Evolutionary conservation across 2,113 vertebrate species (phyloP), one percentile per base, ranked within the genome.

Genomic region (Tauraco erythrolophus): DNA sequence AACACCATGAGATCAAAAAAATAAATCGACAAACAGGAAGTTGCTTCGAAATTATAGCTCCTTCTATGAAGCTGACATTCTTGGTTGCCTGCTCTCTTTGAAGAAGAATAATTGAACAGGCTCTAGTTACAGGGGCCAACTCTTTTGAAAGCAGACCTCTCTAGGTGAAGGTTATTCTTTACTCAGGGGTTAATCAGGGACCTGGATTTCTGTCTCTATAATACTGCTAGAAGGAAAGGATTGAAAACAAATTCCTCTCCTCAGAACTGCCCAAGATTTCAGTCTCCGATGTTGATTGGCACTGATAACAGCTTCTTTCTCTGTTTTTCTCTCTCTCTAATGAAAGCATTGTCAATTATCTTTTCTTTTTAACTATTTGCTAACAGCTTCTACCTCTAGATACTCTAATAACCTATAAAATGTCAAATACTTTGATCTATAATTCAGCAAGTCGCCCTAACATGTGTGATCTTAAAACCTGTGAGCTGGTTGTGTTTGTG

Each of bases 61-160:
- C 88, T 98, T 97, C 97, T 97, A 94, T 98, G 98, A 99, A 98
- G 98, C 98, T 99, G 98, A 98, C 98, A 99, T 99, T 99, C 98
- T 98, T 98, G 98, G 96, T 97, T 98, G 97, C 98, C 97, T 96
- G 92, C 88, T 97, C 93, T 89, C 98, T 99, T 98, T 98, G 99
- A 99, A 98, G 99, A 98, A 95, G 96, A 98, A 97, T 98, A 98
- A 98, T 98, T 98, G 98, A 98, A 97, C 96, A 97, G 96, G 98
- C 96, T 99, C 98, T 97, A 92, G 98, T 99, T 99, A 98, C 98
- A 98, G 98, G 91, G 98, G 97, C 97, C 78, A 97, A 97, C 96
- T 96, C 98, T 96, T 98, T 95, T 97, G 98, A 99, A 99, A 99
- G 97, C 97, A 96, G 97, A 98, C 97, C 97, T 97, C 98, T 98